Evolutionary conservation across 2,797 vertebrate genomes (phyloP).

Genomic region (Helostoma temminkii): DNA sequence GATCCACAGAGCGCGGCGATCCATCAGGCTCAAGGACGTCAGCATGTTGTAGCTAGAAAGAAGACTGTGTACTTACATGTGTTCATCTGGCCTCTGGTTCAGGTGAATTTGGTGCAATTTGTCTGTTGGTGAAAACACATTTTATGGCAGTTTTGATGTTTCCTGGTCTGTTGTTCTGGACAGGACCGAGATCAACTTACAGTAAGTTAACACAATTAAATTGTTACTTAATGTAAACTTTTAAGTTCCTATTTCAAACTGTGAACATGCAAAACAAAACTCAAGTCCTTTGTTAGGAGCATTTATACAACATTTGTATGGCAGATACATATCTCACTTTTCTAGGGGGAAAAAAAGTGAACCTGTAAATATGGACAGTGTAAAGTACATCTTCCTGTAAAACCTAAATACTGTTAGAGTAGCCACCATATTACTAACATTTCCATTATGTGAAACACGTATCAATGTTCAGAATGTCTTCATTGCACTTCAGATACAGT

Average conservation of each 20-base stretch:
- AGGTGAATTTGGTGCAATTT: conserved; percentile 17
- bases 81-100: conserved; percentile 31
- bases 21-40: conserved; percentile 6
- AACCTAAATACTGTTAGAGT: conserved; percentile 56
- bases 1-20: conserved; percentile 26
- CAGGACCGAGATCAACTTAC: conserved; percentile 35
- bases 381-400: conserved; percentile 60
- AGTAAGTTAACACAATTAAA: conserved; percentile 22
- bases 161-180: conserved; percentile 34
- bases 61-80: conserved; percentile 17
- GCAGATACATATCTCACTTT: conserved; percentile 68
- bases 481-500: conserved; percentile 48
- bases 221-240: conserved; percentile 34
- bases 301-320: conserved; percentile 82
- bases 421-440: conserved; percentile 35
- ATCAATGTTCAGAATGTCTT: conserved; percentile 53
- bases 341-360: conserved; percentile 71
- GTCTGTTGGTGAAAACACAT: conserved; percentile 38
- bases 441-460: conserved; percentile 43
- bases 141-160: conserved; percentile 46
- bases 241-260: conserved; percentile 69
- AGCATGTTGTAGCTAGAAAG: conserved; percentile 19
- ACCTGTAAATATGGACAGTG: conserved; percentile 58
- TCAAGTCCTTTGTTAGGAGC: conserved; percentile 56
- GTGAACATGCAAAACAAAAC: conserved; percentile 68